Percentiles rank a stretch among this genome's conserved stretches.
phyloP scores from a whole-genome alignment of 2,113 vertebrate species.

The Brachyistius frenatus region DNA sequence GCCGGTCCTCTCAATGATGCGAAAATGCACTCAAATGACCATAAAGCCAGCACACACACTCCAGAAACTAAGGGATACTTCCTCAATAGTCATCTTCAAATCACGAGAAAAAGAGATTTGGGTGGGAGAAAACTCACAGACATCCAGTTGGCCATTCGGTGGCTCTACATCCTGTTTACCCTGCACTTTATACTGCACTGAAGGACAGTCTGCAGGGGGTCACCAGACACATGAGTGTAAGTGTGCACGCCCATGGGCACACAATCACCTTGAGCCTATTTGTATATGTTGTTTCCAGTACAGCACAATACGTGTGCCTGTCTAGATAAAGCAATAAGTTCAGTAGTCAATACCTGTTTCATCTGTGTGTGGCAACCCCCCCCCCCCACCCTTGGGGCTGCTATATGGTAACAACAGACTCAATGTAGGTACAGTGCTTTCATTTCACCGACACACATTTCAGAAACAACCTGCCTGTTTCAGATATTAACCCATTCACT shows the following conservation, averaged over 20 bases:
- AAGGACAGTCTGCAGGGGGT: slow-evolving; percentile 17
- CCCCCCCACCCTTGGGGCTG: slow-evolving; percentile 75
- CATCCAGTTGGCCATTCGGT: slow-evolving; percentile 9
- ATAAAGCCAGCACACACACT: neutral
- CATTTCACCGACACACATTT: neutral
- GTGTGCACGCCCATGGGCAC: neutral
- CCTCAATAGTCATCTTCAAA: slow-evolving; percentile 18
- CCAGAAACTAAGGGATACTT: slow-evolving; percentile 5
- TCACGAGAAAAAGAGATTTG: slow-evolving; percentile 4
- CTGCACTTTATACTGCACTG: neutral
- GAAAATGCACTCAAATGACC: slow-evolving; percentile 23
- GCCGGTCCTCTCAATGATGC: neutral
- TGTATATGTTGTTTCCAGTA: neutral
- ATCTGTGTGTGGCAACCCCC: slow-evolving; percentile 71
- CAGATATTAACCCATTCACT: slow-evolving; percentile 12
- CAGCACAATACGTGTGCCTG: neutral
- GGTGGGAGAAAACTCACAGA: slow-evolving; percentile 11
- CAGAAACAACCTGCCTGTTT: neutral
- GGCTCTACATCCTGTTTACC: slow-evolving; percentile 38
- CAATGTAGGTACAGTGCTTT: neutral
- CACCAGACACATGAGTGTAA: slow-evolving; percentile 1
- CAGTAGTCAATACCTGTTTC: slow-evolving; percentile 32
- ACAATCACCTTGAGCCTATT: neutral
- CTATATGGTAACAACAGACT: slow-evolving; percentile 49
- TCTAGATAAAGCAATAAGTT: neutral